These are phyloP conservation scores for Anguilla megastoma DNA, from an alignment of 2,797 vertebrate genomes.

Conservation along the genomic window DNA sequence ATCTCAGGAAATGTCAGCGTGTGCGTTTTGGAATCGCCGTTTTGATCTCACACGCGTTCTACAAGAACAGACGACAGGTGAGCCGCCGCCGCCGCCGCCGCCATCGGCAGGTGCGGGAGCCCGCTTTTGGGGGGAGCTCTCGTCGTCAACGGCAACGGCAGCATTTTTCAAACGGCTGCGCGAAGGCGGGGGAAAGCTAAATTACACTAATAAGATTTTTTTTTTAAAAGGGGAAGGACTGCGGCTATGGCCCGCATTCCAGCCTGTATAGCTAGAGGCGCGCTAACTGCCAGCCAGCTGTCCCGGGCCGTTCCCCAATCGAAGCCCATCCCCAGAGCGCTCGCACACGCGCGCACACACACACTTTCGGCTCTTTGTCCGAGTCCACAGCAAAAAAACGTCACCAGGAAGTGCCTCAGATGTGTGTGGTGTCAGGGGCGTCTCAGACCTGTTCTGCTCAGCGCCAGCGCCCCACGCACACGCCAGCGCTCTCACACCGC, in stretches of 20 bases:
- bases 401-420: background rate
- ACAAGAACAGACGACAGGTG: constrained; percentile 26
- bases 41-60: constrained; percentile 49
- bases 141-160: constrained; percentile 65
- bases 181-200: background rate
- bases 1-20: background rate
- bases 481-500: background rate
- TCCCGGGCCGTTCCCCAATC: background rate
- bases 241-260: background rate
- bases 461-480: too few species aligned
- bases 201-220: background rate
- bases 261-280: background rate
- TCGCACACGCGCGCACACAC: too few species aligned
- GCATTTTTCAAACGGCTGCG: constrained; percentile 48
- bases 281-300: background rate
- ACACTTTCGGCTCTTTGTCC: background rate
- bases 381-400: background rate
- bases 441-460: background rate
- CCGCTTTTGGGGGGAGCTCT: constrained; percentile 29
- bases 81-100: background rate
- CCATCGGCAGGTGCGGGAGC: constrained; percentile 15
- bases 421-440: background rate
- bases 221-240: background rate
- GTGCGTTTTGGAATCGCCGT: background rate
- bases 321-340: background rate